Evolutionary conservation across 1,140 invertebrate species (phyloP).

Genomic region (Drosophila chauvacae): DNA sequence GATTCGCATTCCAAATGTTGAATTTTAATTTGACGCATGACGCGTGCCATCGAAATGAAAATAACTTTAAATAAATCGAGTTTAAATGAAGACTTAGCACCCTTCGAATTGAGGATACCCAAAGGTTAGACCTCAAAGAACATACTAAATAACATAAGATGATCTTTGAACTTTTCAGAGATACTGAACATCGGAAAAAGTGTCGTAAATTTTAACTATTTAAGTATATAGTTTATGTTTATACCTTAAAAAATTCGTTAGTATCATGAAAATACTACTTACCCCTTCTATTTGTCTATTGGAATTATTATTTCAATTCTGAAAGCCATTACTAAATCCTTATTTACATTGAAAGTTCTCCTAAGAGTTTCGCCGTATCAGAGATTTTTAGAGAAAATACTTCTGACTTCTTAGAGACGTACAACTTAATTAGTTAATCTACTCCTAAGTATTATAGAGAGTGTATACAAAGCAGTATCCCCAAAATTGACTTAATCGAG

Average conservation of each 20-base stretch:
- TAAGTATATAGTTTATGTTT: background rate
- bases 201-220: background rate
- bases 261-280: no score
- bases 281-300: background rate
- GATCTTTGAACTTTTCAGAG: background rate
- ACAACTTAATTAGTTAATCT: background rate
- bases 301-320: background rate
- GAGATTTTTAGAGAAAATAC: background rate
- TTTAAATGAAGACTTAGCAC: background rate
- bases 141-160: background rate
- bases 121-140: background rate
- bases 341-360: background rate
- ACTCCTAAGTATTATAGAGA: background rate
- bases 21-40: conserved; percentile 55
- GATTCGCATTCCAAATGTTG: conserved; percentile 34
- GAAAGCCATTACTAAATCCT: background rate
- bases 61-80: conserved; percentile 37
- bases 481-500: background rate
- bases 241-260: background rate
- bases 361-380: background rate
- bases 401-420: background rate
- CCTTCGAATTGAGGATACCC: conserved; percentile 3
- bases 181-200: background rate
- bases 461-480: background rate
- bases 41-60: conserved; percentile 37